phyloP scores from a whole-genome alignment of 2,113 vertebrate genomes.

The Datnioides undecimradiatus region DNA sequence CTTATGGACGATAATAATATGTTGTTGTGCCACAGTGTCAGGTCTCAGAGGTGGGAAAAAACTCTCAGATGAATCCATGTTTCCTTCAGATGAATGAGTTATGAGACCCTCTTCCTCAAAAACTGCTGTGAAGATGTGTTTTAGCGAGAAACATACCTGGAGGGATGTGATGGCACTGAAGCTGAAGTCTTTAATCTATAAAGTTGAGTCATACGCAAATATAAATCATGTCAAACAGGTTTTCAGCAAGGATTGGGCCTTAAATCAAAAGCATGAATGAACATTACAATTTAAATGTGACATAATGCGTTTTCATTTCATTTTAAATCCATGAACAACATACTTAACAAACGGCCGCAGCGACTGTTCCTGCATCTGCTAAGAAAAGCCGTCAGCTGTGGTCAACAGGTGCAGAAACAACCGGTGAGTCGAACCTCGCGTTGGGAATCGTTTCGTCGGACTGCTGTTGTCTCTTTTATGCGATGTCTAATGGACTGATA shows the following conservation, averaged over 20 bases:
- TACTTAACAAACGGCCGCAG: not conserved
- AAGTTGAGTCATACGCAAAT: not conserved
- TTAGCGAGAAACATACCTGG: not conserved
- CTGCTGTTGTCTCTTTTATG: not conserved
- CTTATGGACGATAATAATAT: constrained; percentile 10
- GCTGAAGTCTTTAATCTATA: not conserved
- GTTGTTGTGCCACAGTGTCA: not conserved
- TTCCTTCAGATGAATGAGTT: not conserved
- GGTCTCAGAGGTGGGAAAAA: not conserved
- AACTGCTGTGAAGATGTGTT: not conserved
- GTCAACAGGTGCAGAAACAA: not conserved
- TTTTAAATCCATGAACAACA: not conserved
- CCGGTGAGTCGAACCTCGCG: not conserved
- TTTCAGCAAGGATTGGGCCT: not conserved
- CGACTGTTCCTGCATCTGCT: too few species aligned
- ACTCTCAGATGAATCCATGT: not conserved
- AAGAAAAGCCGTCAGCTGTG: not conserved
- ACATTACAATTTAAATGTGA: too few species aligned
- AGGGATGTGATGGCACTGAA: not conserved
- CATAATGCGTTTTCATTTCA: too few species aligned
- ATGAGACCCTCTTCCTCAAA: not conserved
- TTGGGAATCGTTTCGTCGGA: not conserved
- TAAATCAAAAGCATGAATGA: not conserved
- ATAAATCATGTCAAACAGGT: not conserved
- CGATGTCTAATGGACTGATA: too few species aligned